phyloP scores from a whole-genome alignment of 1,140 invertebrate species.

The Bombus consobrinus region DNA sequence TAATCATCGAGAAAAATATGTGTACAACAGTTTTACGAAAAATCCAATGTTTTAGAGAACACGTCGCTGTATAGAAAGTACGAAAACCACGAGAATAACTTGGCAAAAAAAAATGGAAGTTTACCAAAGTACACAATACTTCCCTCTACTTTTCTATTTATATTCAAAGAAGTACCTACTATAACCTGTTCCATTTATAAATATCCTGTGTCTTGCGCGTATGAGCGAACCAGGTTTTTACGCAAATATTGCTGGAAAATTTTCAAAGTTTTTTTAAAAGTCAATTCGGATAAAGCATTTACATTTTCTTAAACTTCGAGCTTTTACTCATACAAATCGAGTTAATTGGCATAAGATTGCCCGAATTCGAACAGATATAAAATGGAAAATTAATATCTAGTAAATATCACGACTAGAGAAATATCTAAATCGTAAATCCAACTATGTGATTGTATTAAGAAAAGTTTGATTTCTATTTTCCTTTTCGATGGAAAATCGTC shows the following conservation, averaged over 20 bases:
- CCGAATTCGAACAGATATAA: no score
- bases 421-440: no score
- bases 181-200: not conserved
- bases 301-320: no score
- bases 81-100: not conserved
- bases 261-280: accelerated
- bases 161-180: not conserved
- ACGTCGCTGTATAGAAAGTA: not conserved
- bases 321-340: no score
- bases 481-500: no score
- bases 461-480: no score
- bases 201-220: not conserved
- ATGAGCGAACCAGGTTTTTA: not conserved
- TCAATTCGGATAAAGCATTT: no score
- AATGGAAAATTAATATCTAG: not conserved
- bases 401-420: no score
- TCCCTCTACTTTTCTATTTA: not conserved
- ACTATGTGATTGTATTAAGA: no score
- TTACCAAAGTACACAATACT: not conserved
- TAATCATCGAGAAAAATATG: not conserved
- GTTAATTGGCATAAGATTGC: no score
- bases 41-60: not conserved
- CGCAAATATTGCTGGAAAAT: not conserved
- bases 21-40: no score
- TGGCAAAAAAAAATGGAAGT: not conserved